Conservation (phyloP, 1,140 invertebrate species). For the Doryteuthis pealeii region DNA sequence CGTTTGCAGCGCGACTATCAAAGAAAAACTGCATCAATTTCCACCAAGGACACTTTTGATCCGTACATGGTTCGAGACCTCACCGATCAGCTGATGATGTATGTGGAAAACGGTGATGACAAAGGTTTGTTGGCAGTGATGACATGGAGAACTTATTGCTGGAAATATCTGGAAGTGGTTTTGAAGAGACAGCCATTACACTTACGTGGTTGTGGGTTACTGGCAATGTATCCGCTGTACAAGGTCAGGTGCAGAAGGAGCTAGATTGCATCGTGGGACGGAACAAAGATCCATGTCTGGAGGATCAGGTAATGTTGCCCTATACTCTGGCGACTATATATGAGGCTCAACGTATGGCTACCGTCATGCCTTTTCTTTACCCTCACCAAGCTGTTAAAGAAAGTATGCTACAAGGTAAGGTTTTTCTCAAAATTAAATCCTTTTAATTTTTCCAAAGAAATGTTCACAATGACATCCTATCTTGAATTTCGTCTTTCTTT, state of each 20-base stretch:
- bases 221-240: slow-evolving; percentile 74
- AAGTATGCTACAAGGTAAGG: slow-evolving; percentile 37
- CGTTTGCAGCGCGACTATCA: slow-evolving; percentile 28
- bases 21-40: slow-evolving; percentile 35
- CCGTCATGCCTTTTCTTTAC: slow-evolving; percentile 44
- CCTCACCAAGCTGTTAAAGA: slow-evolving; percentile 34
- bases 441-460: no score
- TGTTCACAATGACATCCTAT: no score
- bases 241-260: slow-evolving; percentile 60
- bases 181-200: slow-evolving; percentile 82
- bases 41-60: slow-evolving; percentile 43
- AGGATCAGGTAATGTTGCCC: slow-evolving; percentile 46
- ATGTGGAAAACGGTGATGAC: slow-evolving; percentile 46
- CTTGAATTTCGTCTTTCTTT: no score
- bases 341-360: slow-evolving; percentile 52
- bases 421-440: no score
- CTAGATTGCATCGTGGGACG: slow-evolving; percentile 41
- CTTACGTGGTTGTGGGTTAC: slow-evolving; percentile 84
- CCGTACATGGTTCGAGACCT: slow-evolving; percentile 38
- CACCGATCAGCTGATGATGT: slow-evolving; percentile 40
- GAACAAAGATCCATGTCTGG: slow-evolving; percentile 36
- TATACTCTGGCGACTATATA: slow-evolving; percentile 54
- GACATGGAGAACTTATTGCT: slow-evolving; percentile 44
- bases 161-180: slow-evolving; percentile 85
- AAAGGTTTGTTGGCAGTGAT: slow-evolving; percentile 31